A percentile compares a stretch with the other conserved stretches of the same genome.
These are phyloP conservation scores for Lipotes vexillifer DNA, from an alignment of 2,113 vertebrate species.

Conservation along the genomic window DNA sequence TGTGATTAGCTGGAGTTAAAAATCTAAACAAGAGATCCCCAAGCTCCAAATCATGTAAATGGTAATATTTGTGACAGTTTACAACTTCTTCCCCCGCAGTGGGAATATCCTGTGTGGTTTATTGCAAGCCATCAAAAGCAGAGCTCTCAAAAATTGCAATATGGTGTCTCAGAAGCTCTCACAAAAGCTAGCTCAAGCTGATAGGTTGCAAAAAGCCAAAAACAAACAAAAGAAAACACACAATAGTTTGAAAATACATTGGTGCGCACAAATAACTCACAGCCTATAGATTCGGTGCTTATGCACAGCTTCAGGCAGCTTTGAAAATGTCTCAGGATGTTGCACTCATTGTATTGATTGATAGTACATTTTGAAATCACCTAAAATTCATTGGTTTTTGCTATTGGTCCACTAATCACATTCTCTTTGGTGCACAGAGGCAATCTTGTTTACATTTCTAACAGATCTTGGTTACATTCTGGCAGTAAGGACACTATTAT, in stretches of 20 bases:
- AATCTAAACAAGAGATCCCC: slow-evolving; percentile 57
- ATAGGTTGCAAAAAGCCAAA: not conserved
- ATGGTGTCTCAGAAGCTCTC: slow-evolving; percentile 31
- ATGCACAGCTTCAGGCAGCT: not conserved
- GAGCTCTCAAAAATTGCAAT: slow-evolving; percentile 37
- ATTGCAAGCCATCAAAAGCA: slow-evolving; percentile 57
- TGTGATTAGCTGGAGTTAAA: slow-evolving; percentile 50
- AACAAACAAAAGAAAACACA: slow-evolving; percentile 36
- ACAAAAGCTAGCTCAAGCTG: not conserved
- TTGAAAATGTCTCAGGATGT: not conserved
- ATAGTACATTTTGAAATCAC: not conserved
- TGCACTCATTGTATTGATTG: not conserved
- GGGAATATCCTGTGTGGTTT: slow-evolving; percentile 55
- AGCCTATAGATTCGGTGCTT: not conserved
- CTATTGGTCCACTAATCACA: slow-evolving; percentile 8
- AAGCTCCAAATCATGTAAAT: slow-evolving; percentile 70
- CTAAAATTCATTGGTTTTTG: not conserved
- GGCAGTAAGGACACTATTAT: slow-evolving; percentile 42
- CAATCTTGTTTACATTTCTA: slow-evolving; percentile 59
- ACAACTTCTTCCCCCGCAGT: slow-evolving; percentile 20
- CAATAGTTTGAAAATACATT: not conserved
- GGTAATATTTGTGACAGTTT: slow-evolving; percentile 61
- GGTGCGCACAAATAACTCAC: not conserved
- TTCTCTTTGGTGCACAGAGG: not conserved
- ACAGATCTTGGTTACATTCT: slow-evolving; percentile 49